Evolutionary conservation across 1,140 invertebrate genomes (phyloP), one percentile per base, ranked within the genome.

Genomic region (Lineus longissimus): DNA sequence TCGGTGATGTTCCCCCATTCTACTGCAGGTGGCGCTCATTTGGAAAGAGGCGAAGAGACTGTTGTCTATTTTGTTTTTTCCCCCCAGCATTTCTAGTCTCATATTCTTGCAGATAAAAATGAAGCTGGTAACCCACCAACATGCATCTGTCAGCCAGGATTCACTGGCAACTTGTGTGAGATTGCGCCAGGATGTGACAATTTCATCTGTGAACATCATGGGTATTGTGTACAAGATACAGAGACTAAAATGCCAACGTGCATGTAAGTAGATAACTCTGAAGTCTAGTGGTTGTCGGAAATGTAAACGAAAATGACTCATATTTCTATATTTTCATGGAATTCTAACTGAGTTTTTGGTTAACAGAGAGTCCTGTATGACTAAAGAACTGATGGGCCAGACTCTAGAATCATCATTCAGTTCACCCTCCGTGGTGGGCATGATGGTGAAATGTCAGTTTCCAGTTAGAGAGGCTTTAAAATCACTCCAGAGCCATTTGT

Each of bases 131-230:
- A 7, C 25, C 19, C 4, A n/a, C 25, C 25, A 7, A n/a, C 6
- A 7, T 51, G 47, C 25, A 19, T 23, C 47, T 51, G 47, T 27
- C n/a, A 6, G 19, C 47, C 47, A 7, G 47, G 25, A 4, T 51
- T 7, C 47, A 51, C 6, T 27, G 47, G 47, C 25, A n/a, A n/a
- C 25, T n/a, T 23, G 6, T 51, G 47, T n/a, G 19, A 51, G n/a
- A 19, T n/a, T 4, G n/a, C 47, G 4, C n/a, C n/a, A 7, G 47
- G n/a, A 23, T 51, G 47, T n/a, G 15, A 36, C 0, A 27, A 23
- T 33, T 27, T 64, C 22, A 9, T 6, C 0, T 64, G 63, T 36
- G 31, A 60, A 33, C 31, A 64, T 47, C 47, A 64, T 36, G 63
- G 63, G 9, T 25, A 31, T 33, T 64, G 63, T 43, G 13, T 23